These are phyloP conservation scores for Campoplex nolae DNA, from an alignment of 2,888 invertebrate genomes.

Conservation along the genomic window DNA sequence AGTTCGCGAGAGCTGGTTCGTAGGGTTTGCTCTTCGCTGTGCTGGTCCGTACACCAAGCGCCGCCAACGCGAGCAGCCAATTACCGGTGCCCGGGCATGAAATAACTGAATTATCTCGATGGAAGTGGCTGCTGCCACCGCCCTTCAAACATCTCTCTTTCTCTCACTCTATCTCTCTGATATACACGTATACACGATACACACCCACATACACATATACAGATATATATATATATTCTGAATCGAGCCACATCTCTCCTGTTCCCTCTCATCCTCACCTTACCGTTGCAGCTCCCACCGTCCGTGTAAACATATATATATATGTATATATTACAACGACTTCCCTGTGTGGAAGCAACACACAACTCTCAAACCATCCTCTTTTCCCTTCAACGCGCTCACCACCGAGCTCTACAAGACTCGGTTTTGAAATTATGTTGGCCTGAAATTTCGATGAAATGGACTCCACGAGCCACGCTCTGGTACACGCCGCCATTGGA, in stretches of 20 bases:
- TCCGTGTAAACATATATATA: conserved; percentile 16
- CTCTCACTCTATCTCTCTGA: conserved; percentile 47
- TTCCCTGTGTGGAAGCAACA: conserved; percentile 52
- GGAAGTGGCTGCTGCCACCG: conserved; percentile 80
- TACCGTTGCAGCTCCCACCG: conserved; percentile 44
- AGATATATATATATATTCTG: neutral
- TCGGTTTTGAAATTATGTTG: conserved; percentile 77
- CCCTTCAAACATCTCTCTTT: conserved; percentile 69
- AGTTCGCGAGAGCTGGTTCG: conserved; percentile 68
- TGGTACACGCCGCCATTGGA: conserved; percentile 76
- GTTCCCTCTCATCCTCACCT: conserved; percentile 60
- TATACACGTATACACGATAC: conserved; percentile 5
- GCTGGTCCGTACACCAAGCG: conserved; percentile 71
- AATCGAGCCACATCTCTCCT: conserved; percentile 13
- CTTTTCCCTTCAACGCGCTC: conserved; percentile 65
- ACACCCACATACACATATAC: neutral
- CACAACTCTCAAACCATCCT: conserved; percentile 62
- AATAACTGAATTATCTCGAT: conserved; percentile 83
- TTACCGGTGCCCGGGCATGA: conserved; percentile 83
- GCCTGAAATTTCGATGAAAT: conserved; percentile 81
- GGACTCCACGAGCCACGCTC: conserved; percentile 71
- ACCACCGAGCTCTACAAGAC: conserved; percentile 59
- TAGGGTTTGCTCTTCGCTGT: conserved; percentile 66
- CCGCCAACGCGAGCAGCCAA: conserved; percentile 80
- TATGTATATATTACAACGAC: conserved; percentile 14